A percentile compares a stretch with the other conserved stretches of the same genome.
phyloP scores from a whole-genome alignment of 2,888 invertebrate genomes.

The Clepsis dumicolana region DNA sequence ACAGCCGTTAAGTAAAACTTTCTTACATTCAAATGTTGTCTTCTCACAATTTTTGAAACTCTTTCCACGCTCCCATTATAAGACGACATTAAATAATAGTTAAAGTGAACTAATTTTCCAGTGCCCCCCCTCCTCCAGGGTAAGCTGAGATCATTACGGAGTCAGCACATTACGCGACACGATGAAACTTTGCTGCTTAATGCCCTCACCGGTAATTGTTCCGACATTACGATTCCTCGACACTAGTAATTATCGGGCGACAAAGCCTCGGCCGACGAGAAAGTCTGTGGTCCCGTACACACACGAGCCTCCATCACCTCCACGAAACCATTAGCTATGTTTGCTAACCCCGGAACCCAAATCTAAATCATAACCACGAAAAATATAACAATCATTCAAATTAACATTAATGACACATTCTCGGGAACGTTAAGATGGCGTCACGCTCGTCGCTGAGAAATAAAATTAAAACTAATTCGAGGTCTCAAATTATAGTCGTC shows the following conservation, averaged over 20 bases:
- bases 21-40: constrained; percentile 72
- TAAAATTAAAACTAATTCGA: constrained; percentile 84
- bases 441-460: constrained; percentile 81
- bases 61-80: constrained; percentile 72
- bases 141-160: constrained; percentile 67
- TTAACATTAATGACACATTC: constrained; percentile 84
- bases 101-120: constrained; percentile 76
- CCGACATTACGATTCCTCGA: constrained; percentile 66
- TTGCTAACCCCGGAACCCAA: constrained; percentile 28
- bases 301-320: constrained; percentile 37
- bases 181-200: constrained; percentile 62
- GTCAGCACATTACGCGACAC: constrained; percentile 68
- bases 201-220: constrained; percentile 67
- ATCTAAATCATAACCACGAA: constrained; percentile 58
- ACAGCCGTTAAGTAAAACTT: constrained; percentile 46
- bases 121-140: constrained; percentile 56
- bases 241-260: constrained; percentile 66
- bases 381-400: constrained; percentile 75
- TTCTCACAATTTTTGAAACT: constrained; percentile 70
- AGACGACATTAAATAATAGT: constrained; percentile 79
- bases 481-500: constrained; percentile 84
- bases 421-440: constrained; percentile 72
- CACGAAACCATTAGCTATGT: constrained; percentile 12
- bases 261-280: constrained; percentile 58
- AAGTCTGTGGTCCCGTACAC: constrained; percentile 56